phyloP scores from a whole-genome alignment of 2,888 invertebrate genomes.

The Helleia helle region DNA sequence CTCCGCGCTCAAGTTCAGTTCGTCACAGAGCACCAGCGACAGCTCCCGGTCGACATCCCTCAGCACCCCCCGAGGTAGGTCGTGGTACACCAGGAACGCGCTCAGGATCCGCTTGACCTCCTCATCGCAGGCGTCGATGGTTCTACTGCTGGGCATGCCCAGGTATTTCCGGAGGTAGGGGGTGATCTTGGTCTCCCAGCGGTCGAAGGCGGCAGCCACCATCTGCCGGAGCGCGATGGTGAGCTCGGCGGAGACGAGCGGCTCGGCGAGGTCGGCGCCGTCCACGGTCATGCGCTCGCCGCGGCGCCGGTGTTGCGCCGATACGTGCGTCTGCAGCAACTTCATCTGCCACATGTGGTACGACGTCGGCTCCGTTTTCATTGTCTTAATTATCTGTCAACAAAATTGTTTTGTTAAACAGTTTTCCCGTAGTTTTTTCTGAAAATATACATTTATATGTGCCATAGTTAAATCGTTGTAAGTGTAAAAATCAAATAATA shows the following conservation, averaged over 20 bases:
- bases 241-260: conserved; percentile 75
- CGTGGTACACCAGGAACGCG: conserved; percentile 73
- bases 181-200: conserved; percentile 64
- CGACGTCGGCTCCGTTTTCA: conserved; percentile 66
- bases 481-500: too few species aligned
- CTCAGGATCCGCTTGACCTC: conserved; percentile 55
- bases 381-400: conserved; percentile 69
- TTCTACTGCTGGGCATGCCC: conserved; percentile 47
- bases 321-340: conserved; percentile 74
- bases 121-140: conserved; percentile 35
- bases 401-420: too few species aligned
- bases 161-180: conserved; percentile 66
- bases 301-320: conserved; percentile 37
- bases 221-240: conserved; percentile 76
- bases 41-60: conserved; percentile 35
- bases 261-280: conserved; percentile 42
- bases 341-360: conserved; percentile 85
- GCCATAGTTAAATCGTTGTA: too few species aligned
- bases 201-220: conserved; percentile 65
- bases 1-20: conserved; percentile 29
- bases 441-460: too few species aligned
- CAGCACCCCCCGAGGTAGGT: conserved; percentile 62
- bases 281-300: conserved; percentile 44
- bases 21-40: conserved; percentile 31
- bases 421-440: too few species aligned